A percentile compares a stretch with the other conserved stretches of the same genome.
Conservation (phyloP, 1,140 invertebrate genomes). For the Druon quercuslanigerum region DNA sequence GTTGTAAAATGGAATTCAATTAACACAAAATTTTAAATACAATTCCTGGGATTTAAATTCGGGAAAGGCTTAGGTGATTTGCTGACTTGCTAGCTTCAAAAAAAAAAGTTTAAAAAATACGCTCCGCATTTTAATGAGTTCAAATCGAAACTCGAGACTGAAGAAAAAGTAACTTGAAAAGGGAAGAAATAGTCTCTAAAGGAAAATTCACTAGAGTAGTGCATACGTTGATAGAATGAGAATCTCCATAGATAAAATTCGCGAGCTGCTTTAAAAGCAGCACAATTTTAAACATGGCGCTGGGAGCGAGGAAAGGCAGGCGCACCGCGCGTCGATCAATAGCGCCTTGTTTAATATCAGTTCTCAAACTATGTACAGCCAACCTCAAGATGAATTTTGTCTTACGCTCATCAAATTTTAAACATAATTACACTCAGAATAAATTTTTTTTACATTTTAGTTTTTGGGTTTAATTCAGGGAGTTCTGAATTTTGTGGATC, state of each 20-base stretch:
- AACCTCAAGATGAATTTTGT: constrained; percentile 54
- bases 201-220: not conserved
- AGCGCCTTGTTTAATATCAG: constrained; percentile 75
- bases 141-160: not conserved
- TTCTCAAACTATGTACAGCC: constrained; percentile 70
- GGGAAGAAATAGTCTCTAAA: not conserved
- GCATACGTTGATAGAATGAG: not conserved
- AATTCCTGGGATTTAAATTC: not conserved
- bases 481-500: no score
- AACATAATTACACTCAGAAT: no score
- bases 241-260: constrained; percentile 3
- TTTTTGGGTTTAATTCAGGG: no score
- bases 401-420: not conserved
- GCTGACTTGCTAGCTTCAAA: not conserved
- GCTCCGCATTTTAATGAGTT: constrained; percentile 4
- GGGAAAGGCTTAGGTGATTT: not conserved
- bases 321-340: constrained; percentile 72
- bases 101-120: constrained; percentile 21
- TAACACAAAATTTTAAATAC: not conserved
- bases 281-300: constrained; percentile 75
- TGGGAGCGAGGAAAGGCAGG: constrained; percentile 66
- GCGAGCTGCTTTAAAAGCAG: constrained; percentile 50
- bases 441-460: no score
- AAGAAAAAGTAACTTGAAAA: not conserved
- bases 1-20: not conserved